These are phyloP conservation scores for Ochropacha duplaris DNA, from an alignment of 2,888 invertebrate genomes.

Conservation along the genomic window DNA sequence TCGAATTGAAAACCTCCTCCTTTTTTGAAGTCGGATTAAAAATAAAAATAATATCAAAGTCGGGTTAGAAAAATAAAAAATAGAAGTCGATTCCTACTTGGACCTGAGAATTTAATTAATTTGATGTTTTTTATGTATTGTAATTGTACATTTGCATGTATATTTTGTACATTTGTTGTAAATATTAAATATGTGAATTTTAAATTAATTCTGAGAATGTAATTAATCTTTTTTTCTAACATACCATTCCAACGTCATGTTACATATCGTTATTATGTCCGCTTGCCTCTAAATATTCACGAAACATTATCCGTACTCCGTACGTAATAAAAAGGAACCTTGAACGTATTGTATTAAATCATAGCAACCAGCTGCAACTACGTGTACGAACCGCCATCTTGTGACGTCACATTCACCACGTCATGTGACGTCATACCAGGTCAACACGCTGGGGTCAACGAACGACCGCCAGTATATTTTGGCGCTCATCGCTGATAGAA, in stretches of 20 bases:
- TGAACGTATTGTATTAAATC: conserved; percentile 54
- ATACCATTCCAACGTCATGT: not conserved
- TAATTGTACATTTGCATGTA: too few species aligned
- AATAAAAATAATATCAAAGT: too few species aligned
- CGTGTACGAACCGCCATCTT: conserved; percentile 42
- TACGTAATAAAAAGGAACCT: conserved; percentile 56
- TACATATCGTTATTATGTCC: conserved; percentile 1
- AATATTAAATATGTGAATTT: not conserved
- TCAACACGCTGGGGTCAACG: conserved; percentile 66
- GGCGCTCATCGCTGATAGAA: conserved; percentile 62
- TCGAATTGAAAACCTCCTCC: too few species aligned
- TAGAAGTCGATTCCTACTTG: too few species aligned
- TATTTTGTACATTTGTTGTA: too few species aligned
- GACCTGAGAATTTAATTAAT: too few species aligned
- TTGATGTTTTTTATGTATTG: too few species aligned
- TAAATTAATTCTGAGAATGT: not conserved
- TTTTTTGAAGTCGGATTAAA: too few species aligned
- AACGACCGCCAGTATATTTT: conserved; percentile 78
- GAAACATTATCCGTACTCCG: conserved; percentile 33
- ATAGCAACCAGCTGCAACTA: conserved; percentile 39
- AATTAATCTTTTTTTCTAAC: not conserved
- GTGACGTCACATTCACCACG: conserved; percentile 62
- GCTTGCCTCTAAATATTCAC: conserved; percentile 1
- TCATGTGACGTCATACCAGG: conserved; percentile 59
- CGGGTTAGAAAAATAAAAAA: too few species aligned